These are phyloP conservation scores for Colius striatus DNA, from an alignment of 2,113 vertebrate genomes.

Conservation along the genomic window DNA sequence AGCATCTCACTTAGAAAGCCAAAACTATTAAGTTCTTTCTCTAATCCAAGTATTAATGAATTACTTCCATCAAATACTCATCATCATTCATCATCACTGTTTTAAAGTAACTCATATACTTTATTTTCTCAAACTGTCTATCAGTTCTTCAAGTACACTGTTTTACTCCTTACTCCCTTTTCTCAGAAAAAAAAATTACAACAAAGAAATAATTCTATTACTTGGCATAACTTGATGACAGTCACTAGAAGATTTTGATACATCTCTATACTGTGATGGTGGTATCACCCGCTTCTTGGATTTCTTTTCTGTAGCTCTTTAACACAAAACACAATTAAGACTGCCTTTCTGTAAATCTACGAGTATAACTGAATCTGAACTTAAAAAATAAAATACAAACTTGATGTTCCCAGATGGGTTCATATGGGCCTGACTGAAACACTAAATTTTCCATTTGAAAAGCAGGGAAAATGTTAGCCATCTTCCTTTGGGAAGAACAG, in stretches of 20 bases:
- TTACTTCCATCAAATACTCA: neutral
- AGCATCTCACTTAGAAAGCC: neutral
- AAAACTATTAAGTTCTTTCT: neutral
- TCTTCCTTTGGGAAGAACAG: neutral
- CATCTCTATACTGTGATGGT: neutral
- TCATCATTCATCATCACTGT: neutral
- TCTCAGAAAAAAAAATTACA: neutral
- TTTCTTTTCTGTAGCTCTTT: neutral
- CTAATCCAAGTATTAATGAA: neutral
- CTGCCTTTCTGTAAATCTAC: neutral
- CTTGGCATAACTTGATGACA: neutral
- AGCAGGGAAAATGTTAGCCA: neutral
- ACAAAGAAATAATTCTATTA: neutral
- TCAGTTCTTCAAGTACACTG: neutral
- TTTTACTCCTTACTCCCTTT: rapidly evolving
- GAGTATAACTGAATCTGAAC: neutral
- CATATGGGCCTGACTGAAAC: neutral
- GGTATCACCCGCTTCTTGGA: neutral
- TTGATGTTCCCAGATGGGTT: neutral
- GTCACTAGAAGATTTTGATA: neutral
- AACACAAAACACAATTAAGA: neutral
- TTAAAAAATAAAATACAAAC: neutral
- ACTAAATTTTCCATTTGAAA: neutral
- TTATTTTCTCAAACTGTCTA: neutral
- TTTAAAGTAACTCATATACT: neutral